A percentile compares a stretch with the other conserved stretches of the same genome.
Conservation (phyloP, 2,888 invertebrate species). For the Cancer borealis region DNA sequence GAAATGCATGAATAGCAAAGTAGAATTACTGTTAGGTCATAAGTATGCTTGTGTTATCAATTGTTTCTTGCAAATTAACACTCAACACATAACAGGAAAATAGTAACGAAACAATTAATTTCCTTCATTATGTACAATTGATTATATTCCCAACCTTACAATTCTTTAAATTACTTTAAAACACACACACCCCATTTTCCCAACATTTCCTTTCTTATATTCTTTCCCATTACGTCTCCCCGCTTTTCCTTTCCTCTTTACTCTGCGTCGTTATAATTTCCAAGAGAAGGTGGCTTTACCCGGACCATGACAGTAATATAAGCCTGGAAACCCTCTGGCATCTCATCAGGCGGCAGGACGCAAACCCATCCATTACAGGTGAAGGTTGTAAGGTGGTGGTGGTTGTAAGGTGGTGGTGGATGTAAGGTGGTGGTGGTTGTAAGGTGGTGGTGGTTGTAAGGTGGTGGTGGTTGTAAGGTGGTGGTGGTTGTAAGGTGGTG, state of each 20-base stretch:
- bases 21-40: no score
- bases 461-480: background rate
- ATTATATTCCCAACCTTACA: no score
- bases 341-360: background rate
- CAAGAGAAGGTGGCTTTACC: background rate
- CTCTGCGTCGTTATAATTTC: background rate
- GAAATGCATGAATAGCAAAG: no score
- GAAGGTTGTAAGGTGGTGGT: background rate
- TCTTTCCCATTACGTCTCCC: background rate
- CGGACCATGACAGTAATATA: background rate
- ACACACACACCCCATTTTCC: background rate
- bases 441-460: background rate
- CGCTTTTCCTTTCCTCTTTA: background rate
- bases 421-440: background rate
- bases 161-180: background rate
- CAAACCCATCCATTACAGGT: background rate
- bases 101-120: no score
- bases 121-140: no score
- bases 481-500: background rate
- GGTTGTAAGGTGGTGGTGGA: background rate
- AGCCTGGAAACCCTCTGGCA: background rate
- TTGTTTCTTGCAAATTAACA: no score
- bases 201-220: background rate
- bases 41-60: no score
- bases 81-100: no score